These are phyloP conservation scores for Dasypogon diadema DNA, from an alignment of 2,888 invertebrate species.

Conservation along the genomic window DNA sequence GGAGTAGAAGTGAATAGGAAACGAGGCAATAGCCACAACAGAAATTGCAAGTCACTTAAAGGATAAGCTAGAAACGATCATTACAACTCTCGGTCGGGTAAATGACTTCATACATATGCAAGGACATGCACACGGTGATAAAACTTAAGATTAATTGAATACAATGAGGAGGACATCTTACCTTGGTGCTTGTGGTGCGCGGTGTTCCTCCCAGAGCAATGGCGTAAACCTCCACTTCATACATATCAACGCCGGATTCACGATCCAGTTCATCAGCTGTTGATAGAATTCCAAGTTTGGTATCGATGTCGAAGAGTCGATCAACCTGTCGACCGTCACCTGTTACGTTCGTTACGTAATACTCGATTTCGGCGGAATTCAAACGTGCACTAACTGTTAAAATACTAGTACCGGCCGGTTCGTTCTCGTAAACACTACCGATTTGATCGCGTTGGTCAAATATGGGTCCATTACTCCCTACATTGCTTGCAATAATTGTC, in stretches of 20 bases:
- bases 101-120: slow-evolving; percentile 45
- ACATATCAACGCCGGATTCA: slow-evolving; percentile 84
- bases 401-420: slow-evolving; percentile 87
- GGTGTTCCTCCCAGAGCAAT: slow-evolving; percentile 80
- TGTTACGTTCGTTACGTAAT: slow-evolving; percentile 90
- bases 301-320: slow-evolving; percentile 91
- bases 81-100: slow-evolving; percentile 33
- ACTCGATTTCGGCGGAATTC: slow-evolving; percentile 80
- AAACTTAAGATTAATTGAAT: slow-evolving; percentile 37
- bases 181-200: slow-evolving; percentile 86
- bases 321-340: slow-evolving; percentile 83
- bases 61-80: slow-evolving; percentile 39
- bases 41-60: not conserved
- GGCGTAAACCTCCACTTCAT: slow-evolving; percentile 88
- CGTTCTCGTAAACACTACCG: slow-evolving; percentile 90
- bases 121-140: slow-evolving; percentile 32
- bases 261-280: slow-evolving; percentile 87
- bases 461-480: slow-evolving; percentile 66
- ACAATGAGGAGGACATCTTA: slow-evolving; percentile 68
- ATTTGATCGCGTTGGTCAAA: slow-evolving; percentile 76
- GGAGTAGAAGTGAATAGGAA: not conserved
- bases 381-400: slow-evolving; percentile 82
- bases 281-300: slow-evolving; percentile 87
- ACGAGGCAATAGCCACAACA: not conserved
- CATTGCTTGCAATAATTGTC: slow-evolving; percentile 80